A percentile compares a stretch with the other conserved stretches of the same genome.
Evolutionary conservation across 2,888 invertebrate species (phyloP).

Genomic region (Epistrophe eligans): DNA sequence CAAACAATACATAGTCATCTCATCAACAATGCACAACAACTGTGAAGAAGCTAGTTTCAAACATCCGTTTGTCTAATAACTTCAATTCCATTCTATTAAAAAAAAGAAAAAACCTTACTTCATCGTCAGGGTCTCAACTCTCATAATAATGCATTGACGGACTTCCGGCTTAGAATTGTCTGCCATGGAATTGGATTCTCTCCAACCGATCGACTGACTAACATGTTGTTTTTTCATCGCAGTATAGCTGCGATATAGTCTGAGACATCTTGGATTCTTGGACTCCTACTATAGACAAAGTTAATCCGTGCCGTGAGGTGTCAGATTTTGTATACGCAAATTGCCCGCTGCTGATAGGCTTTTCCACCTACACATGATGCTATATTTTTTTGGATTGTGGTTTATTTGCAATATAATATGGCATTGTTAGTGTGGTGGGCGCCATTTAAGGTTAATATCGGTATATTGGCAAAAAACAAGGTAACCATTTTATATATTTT

Average conservation of each 20-base stretch:
- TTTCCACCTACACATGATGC: conserved; percentile 50
- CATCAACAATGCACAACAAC: conserved; percentile 27
- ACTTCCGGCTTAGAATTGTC: conserved; percentile 58
- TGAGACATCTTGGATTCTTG: conserved; percentile 52
- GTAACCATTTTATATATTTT: neutral
- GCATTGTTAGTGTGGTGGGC: conserved; percentile 36
- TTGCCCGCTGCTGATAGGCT: conserved; percentile 22
- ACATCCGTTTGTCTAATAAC: conserved; percentile 68
- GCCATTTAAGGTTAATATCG: conserved; percentile 35
- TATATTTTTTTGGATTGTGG: neutral
- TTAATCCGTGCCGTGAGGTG: conserved; percentile 52
- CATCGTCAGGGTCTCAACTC: conserved; percentile 43
- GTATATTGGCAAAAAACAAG: conserved; percentile 6
- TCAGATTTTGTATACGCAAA: conserved; percentile 32
- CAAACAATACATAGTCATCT: conserved; percentile 27
- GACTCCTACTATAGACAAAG: conserved; percentile 35
- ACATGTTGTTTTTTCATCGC: conserved; percentile 22
- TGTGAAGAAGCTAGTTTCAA: conserved; percentile 40
- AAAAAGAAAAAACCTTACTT: conserved; percentile 32
- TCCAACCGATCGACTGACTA: conserved; percentile 36
- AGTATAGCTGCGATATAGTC: neutral
- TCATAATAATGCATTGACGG: conserved; percentile 19
- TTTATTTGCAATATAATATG: conserved; percentile 29
- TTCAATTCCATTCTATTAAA: neutral
- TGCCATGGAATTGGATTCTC: conserved; percentile 38